A percentile compares a stretch with the other conserved stretches of the same genome.
phyloP scores from a whole-genome alignment of 2,113 vertebrate species.

The Thermophis baileyi region DNA sequence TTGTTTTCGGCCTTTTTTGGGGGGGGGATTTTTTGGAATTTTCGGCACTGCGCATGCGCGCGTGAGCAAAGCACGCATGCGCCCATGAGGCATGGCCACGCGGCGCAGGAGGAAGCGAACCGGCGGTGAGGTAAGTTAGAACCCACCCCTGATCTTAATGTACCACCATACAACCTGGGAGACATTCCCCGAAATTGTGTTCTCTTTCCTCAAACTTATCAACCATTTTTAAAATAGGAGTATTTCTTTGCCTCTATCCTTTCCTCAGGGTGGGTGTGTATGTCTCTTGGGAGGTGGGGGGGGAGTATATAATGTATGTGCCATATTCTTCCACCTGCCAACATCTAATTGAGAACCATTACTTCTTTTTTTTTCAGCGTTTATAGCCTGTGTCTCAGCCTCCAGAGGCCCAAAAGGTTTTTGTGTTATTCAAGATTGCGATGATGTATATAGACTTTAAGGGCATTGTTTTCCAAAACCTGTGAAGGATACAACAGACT shows the following conservation, averaged over 20 bases:
- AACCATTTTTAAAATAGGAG: neutral
- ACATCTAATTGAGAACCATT: neutral
- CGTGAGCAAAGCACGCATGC: no score
- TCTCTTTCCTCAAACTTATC: neutral
- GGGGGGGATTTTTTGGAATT: no score
- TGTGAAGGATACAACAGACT: slow-evolving; percentile 40
- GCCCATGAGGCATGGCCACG: no score
- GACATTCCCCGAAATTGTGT: neutral
- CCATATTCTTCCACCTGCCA: neutral
- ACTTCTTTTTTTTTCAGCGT: neutral
- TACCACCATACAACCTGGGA: neutral
- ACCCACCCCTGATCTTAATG: no score
- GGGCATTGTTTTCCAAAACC: neutral
- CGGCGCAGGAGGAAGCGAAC: no score
- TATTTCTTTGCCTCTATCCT: neutral
- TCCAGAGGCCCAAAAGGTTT: neutral
- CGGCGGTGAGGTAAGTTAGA: no score
- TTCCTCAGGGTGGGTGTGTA: neutral
- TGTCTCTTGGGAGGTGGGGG: neutral
- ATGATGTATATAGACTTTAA: slow-evolving; percentile 1
- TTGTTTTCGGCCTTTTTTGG: no score
- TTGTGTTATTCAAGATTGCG: neutral
- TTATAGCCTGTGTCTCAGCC: neutral
- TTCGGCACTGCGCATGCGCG: no score
- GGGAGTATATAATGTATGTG: neutral